These are phyloP conservation scores for Euproctis similis DNA, from an alignment of 2,888 invertebrate genomes.

Conservation along the genomic window DNA sequence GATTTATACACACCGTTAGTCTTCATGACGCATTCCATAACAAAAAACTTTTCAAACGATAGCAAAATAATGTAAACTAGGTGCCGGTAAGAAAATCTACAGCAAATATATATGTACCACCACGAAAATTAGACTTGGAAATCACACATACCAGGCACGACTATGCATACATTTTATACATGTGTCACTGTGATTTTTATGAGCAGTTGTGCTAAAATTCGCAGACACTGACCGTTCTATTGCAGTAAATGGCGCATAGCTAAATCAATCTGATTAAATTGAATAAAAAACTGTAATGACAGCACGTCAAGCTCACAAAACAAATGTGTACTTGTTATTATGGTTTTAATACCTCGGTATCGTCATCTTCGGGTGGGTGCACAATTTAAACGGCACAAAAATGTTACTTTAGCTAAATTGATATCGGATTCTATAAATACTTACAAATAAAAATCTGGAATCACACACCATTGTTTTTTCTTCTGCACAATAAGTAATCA, in stretches of 20 bases:
- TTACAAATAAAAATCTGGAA: constrained; percentile 77
- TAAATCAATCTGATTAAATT: constrained; percentile 69
- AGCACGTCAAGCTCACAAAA: constrained; percentile 56
- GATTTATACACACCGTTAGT: constrained; percentile 20
- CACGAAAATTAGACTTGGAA: constrained; percentile 34
- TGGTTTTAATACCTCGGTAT: constrained; percentile 47
- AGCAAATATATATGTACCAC: constrained; percentile 34
- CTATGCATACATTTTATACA: constrained; percentile 41
- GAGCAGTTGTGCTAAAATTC: constrained; percentile 50
- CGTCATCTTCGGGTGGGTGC: constrained; percentile 35
- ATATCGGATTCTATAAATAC: constrained; percentile 72
- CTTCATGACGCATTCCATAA: constrained; percentile 36
- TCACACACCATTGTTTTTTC: constrained; percentile 77
- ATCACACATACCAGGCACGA: constrained; percentile 32
- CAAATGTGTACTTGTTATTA: constrained; percentile 34
- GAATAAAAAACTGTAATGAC: constrained; percentile 67
- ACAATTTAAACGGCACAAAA: constrained; percentile 44
- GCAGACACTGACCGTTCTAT: constrained; percentile 55
- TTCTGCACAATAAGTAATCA: constrained; percentile 68
- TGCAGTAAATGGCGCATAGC: constrained; percentile 72
- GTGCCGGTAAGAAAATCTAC: constrained; percentile 53
- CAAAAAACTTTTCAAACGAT: constrained; percentile 38
- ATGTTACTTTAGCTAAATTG: constrained; percentile 55
- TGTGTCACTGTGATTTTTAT: constrained; percentile 38
- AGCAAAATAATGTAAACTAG: constrained; percentile 42